These are phyloP conservation scores for Thunnus albacares DNA, from an alignment of 2,797 vertebrate species.

Conservation along the genomic window DNA sequence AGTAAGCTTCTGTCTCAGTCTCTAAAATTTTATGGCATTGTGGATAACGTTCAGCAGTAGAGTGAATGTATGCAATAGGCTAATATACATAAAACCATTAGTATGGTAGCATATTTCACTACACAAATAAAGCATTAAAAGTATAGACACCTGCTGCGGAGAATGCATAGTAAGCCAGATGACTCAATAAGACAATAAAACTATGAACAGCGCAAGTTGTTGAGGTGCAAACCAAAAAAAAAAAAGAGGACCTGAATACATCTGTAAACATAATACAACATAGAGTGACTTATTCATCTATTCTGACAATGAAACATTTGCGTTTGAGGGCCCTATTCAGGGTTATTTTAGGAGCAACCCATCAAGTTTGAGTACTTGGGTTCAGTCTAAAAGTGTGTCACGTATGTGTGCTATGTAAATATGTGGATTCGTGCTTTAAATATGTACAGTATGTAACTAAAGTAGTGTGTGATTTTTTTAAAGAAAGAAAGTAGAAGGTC, in stretches of 20 bases:
- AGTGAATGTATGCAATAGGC: no score
- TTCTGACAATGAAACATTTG: no score
- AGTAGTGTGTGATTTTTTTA: not conserved
- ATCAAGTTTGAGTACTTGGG: not conserved
- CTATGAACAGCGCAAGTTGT: no score
- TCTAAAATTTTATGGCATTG: no score
- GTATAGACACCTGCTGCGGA: no score
- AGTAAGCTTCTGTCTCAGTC: no score
- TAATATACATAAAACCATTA: no score
- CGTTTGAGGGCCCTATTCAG: not conserved
- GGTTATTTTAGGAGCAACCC: not conserved
- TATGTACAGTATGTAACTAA: not conserved
- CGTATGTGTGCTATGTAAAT: not conserved
- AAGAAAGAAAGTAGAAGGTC: not conserved
- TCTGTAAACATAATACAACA: not conserved
- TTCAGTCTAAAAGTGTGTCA: not conserved
- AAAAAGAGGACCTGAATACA: not conserved
- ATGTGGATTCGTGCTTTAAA: not conserved
- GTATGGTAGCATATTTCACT: no score
- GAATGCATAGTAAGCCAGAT: constrained; percentile 5
- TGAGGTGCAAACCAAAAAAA: no score
- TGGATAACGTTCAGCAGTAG: no score
- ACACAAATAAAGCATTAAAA: no score
- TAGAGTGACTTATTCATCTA: not conserved
- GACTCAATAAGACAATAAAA: no score